Evolutionary conservation across 2,888 invertebrate genomes (phyloP).

Genomic region (Mythimna impura): DNA sequence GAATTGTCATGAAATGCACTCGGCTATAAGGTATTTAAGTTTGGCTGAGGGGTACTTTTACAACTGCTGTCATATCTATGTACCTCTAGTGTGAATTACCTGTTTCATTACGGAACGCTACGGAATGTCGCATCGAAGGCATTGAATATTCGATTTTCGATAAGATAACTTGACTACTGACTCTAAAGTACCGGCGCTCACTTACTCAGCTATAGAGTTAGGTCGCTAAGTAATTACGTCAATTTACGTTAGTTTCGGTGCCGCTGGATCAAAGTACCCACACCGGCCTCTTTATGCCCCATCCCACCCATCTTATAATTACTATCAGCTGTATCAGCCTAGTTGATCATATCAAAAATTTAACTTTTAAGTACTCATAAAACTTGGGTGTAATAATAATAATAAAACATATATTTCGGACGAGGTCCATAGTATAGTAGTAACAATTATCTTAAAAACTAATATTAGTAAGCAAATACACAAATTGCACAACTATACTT

Average conservation of each 20-base stretch:
- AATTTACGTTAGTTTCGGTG: slow-evolving; percentile 47
- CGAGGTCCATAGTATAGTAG: too few species aligned
- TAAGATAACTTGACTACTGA: background rate
- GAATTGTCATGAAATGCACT: too few species aligned
- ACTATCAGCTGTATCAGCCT: slow-evolving; percentile 7
- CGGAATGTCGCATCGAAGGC: slow-evolving; percentile 6
- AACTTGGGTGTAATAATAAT: background rate
- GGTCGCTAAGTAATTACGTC: slow-evolving; percentile 53
- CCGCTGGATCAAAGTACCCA: slow-evolving; percentile 32
- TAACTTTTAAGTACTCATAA: background rate
- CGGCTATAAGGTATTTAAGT: too few species aligned
- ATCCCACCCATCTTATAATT: slow-evolving; percentile 40
- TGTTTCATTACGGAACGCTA: background rate
- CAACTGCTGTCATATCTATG: background rate
- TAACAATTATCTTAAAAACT: too few species aligned
- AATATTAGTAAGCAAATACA: too few species aligned
- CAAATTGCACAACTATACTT: too few species aligned
- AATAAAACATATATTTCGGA: too few species aligned
- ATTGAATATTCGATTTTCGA: slow-evolving; percentile 12
- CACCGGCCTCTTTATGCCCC: slow-evolving; percentile 24
- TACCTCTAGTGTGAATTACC: background rate
- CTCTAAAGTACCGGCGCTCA: slow-evolving; percentile 6
- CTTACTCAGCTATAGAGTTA: slow-evolving; percentile 31
- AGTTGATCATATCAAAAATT: slow-evolving; percentile 24
- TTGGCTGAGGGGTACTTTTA: background rate